Conservation (phyloP, 2,888 invertebrate genomes). For the Bhutanitis thaidina region DNA sequence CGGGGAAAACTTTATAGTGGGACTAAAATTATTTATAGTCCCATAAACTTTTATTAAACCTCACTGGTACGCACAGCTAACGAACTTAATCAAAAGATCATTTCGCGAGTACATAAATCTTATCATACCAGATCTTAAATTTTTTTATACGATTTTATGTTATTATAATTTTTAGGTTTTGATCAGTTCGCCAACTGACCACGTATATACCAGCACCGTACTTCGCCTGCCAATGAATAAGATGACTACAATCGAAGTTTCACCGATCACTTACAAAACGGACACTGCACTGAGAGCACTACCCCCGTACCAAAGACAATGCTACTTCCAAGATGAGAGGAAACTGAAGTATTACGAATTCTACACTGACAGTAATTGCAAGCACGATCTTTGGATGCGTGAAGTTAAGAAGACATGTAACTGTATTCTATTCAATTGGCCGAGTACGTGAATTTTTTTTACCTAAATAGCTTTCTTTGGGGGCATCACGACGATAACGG, state of each 20-base stretch:
- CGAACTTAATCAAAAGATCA: too few relatives aligned
- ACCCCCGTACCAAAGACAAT: conserved; percentile 55
- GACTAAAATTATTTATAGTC: too few relatives aligned
- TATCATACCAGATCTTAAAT: too few relatives aligned
- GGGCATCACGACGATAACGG: neutral
- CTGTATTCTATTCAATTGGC: conserved; percentile 69
- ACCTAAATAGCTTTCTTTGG: neutral
- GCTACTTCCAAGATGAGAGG: conserved; percentile 67
- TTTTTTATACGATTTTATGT: too few relatives aligned
- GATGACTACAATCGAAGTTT: conserved; percentile 68
- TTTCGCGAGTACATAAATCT: too few relatives aligned
- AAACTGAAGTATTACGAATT: conserved; percentile 58
- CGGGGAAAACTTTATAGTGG: too few relatives aligned
- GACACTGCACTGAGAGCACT: conserved; percentile 49
- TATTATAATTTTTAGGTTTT: conserved; percentile 43
- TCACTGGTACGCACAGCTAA: too few relatives aligned
- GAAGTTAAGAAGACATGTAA: conserved; percentile 64
- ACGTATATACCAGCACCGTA: conserved; percentile 64
- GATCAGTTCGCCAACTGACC: conserved; percentile 65
- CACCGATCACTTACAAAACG: conserved; percentile 65
- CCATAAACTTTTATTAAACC: too few relatives aligned
- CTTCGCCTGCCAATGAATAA: conserved; percentile 66
- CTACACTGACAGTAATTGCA: conserved; percentile 78
- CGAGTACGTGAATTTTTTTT: conserved; percentile 44
- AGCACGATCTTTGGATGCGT: conserved; percentile 69